phyloP scores from a whole-genome alignment of 2,797 vertebrate species.

The Poeciliopsis turneri region DNA sequence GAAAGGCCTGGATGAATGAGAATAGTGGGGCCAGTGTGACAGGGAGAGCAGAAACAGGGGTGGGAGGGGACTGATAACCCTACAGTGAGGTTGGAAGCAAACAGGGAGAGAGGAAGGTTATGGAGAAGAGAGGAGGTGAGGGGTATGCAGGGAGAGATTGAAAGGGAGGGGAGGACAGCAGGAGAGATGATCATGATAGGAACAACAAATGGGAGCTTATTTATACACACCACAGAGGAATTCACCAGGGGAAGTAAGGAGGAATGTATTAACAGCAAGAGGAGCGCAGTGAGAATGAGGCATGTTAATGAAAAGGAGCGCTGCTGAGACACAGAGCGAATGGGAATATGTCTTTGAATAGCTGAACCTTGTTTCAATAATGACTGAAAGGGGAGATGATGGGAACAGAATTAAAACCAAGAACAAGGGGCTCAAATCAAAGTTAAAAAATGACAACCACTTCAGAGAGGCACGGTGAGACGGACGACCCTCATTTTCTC shows the following conservation, averaged over 20 bases:
- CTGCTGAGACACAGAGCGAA: constrained; percentile 31
- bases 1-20: constrained; percentile 44
- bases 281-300: constrained; percentile 47
- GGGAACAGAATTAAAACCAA: constrained; percentile 37
- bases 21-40: constrained; percentile 56
- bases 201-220: constrained; percentile 57
- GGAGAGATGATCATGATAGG: constrained; percentile 55
- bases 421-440: constrained; percentile 26
- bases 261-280: constrained; percentile 54
- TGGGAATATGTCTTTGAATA: constrained; percentile 44
- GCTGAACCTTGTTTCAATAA: constrained; percentile 37
- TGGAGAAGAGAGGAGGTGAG: constrained; percentile 9
- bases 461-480: constrained; percentile 13
- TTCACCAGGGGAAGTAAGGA: constrained; percentile 39
- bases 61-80: constrained; percentile 60
- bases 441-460: constrained; percentile 20
- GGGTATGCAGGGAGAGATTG: not conserved
- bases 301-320: constrained; percentile 53
- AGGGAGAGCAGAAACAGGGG: constrained; percentile 62
- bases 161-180: constrained; percentile 37
- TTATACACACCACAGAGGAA: constrained; percentile 48
- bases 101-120: constrained; percentile 23
- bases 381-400: constrained; percentile 32
- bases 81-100: constrained; percentile 58
- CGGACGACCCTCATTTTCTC: not conserved